Evolutionary conservation across 2,113 vertebrate species (phyloP).

Genomic region (Lichenostomus cassidix): DNA sequence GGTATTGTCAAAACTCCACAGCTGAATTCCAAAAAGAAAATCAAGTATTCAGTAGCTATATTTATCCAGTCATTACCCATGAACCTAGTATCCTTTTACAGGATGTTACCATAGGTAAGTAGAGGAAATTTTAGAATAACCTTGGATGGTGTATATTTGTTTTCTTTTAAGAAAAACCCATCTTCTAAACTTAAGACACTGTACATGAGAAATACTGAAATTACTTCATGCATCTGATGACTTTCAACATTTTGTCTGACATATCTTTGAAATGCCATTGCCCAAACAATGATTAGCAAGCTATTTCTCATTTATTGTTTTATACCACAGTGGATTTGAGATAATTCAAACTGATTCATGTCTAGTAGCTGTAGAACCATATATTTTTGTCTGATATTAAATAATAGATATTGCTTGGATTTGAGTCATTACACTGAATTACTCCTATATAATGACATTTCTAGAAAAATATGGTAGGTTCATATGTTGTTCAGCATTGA

Average conservation of each 20-base stretch:
- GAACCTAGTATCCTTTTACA: background rate
- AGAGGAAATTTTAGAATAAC: background rate
- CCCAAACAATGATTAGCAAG: background rate
- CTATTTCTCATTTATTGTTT: background rate
- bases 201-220: background rate
- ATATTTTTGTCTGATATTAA: background rate
- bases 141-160: background rate
- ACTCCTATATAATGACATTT: background rate
- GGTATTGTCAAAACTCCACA: background rate
- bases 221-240: background rate
- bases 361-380: background rate
- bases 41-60: background rate
- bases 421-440: background rate
- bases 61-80: fast-evolving
- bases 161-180: background rate
- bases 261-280: background rate
- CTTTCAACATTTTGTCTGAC: background rate
- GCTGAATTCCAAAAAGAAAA: background rate
- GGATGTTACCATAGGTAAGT: background rate
- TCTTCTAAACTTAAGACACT: background rate
- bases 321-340: background rate
- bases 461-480: background rate
- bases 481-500: background rate
- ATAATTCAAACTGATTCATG: background rate
- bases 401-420: background rate